phyloP scores from a whole-genome alignment of 53 echinoderm and acorn worm species.

The Mesocentrotus franciscanus region DNA sequence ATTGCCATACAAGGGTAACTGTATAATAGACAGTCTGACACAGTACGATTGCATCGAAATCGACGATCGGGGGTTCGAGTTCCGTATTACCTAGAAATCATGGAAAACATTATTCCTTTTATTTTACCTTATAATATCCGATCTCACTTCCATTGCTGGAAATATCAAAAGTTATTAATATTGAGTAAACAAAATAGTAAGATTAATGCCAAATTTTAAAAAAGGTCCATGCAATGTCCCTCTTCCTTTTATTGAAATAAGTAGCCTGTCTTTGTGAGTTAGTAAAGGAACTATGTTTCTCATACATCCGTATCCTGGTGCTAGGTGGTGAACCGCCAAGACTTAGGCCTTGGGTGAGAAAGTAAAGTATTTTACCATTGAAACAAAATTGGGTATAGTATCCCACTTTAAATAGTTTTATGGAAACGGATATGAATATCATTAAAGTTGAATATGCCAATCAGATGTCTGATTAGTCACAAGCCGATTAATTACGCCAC shows the following conservation, averaged over 20 bases:
- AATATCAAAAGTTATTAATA: not conserved
- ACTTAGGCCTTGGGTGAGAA: not conserved
- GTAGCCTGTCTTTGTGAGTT: not conserved
- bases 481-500: no score
- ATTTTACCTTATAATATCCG: not conserved
- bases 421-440: no score
- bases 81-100: not conserved
- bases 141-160: not conserved
- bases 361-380: not conserved
- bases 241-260: not conserved
- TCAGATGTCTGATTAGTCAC: no score
- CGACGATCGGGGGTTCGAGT: not conserved
- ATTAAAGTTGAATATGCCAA: no score
- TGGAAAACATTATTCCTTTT: not conserved
- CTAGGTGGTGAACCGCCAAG: not conserved
- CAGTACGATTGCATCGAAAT: not conserved
- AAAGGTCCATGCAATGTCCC: not conserved
- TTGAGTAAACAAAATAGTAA: not conserved
- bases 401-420: not conserved
- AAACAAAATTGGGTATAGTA: not conserved
- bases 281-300: not conserved
- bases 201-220: no score
- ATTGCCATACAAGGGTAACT: no score
- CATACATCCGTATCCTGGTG: not conserved
- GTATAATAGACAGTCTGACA: not conserved